phyloP scores from a whole-genome alignment of 2,113 vertebrate genomes.

The Dasyornis broadbenti region DNA sequence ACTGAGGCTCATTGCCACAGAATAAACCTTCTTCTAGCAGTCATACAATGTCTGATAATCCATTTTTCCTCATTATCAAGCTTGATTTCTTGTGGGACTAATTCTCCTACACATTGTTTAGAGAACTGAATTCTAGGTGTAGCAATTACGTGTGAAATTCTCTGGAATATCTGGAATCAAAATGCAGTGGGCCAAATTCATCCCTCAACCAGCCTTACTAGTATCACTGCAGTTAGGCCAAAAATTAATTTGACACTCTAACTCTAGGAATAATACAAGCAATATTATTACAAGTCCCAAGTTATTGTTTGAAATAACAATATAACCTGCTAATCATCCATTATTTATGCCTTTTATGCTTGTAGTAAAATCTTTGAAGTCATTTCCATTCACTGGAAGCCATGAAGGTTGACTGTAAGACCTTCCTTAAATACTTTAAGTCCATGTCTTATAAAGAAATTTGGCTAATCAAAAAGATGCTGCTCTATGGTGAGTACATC shows the following conservation, averaged over 20 bases:
- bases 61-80: conserved; percentile 22
- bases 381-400: not conserved
- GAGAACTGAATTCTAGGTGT: not conserved
- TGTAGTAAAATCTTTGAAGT: not conserved
- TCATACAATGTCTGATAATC: not conserved
- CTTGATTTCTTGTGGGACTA: conserved; percentile 1
- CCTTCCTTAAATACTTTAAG: not conserved
- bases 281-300: not conserved
- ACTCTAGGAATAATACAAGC: not conserved
- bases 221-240: not conserved
- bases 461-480: not conserved
- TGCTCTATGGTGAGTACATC: not conserved
- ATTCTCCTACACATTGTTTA: not conserved
- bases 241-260: not conserved
- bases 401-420: not conserved
- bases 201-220: not conserved
- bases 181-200: not conserved
- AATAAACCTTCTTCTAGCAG: not conserved
- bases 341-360: not conserved
- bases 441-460: not conserved
- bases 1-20: not conserved
- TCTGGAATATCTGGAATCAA: not conserved
- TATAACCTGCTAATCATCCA: not conserved
- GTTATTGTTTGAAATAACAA: not conserved
- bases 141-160: not conserved